phyloP scores from a whole-genome alignment of 2,113 vertebrate genomes.

The Apistogramma diplotaenia region DNA sequence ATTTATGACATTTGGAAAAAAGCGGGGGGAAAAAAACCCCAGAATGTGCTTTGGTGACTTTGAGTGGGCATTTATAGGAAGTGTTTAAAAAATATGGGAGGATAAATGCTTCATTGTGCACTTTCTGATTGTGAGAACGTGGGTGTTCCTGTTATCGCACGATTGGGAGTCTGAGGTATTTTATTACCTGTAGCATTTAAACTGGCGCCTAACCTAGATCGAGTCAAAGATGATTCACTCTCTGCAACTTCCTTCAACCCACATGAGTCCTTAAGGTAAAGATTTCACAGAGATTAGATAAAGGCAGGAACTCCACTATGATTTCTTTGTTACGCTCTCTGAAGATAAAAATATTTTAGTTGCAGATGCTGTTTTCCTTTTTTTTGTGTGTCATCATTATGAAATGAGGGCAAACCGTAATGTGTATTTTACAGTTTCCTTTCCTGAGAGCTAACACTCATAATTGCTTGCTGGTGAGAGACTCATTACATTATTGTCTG shows the following conservation, averaged over 20 bases:
- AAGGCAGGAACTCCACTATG: background rate
- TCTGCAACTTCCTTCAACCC: constrained; percentile 34
- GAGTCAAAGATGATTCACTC: constrained; percentile 59
- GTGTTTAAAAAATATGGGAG: constrained; percentile 17
- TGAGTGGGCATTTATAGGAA: constrained; percentile 6
- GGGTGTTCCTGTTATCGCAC: constrained; percentile 51
- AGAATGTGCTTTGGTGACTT: constrained; percentile 3
- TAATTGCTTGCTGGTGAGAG: background rate
- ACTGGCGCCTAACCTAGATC: constrained; percentile 38
- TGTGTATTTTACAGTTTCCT: background rate
- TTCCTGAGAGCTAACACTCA: background rate
- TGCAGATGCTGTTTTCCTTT: background rate
- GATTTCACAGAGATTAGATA: constrained; percentile 23
- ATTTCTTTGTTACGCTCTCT: background rate
- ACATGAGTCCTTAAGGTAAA: constrained; percentile 36
- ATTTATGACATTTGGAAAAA: constrained; percentile 37
- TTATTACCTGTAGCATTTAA: constrained; percentile 60
- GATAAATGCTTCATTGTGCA: constrained; percentile 40
- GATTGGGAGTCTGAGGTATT: constrained; percentile 44
- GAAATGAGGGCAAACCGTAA: background rate
- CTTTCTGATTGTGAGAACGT: constrained; percentile 28
- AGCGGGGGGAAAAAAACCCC: background rate
- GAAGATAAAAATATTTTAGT: background rate
- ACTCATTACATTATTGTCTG: background rate
- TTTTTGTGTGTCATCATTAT: background rate